phyloP scores from a whole-genome alignment of 37 sponge, comb jelly and placozoan species.

The Bolinopsis microptera region DNA sequence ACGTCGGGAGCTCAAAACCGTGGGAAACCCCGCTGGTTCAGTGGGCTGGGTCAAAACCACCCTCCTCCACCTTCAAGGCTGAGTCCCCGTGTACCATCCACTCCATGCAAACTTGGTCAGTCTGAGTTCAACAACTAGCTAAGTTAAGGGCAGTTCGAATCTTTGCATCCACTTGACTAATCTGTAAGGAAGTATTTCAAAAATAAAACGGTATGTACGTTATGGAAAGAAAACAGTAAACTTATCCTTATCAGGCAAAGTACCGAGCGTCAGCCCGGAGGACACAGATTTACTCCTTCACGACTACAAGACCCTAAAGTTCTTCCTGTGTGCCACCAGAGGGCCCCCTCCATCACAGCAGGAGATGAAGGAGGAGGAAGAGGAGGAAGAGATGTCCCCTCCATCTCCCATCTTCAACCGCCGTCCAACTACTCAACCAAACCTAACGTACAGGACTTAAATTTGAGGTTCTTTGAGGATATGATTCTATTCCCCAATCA shows the following conservation, averaged over 20 bases:
- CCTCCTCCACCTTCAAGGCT: neutral
- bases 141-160: no score
- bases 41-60: no score
- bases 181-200: no score
- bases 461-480: neutral
- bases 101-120: neutral
- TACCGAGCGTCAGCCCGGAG: slow-evolving; percentile 46
- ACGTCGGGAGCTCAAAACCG: neutral
- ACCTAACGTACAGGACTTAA: neutral
- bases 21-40: neutral
- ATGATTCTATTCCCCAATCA: no score
- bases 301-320: slow-evolving; percentile 18
- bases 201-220: no score
- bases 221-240: no score
- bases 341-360: neutral
- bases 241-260: no score
- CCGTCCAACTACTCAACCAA: slow-evolving; percentile 18
- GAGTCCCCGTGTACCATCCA: neutral
- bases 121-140: no score
- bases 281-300: slow-evolving; percentile 22
- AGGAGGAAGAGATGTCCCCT: neutral
- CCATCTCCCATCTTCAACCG: neutral
- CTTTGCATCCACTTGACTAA: no score
- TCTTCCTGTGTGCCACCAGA: slow-evolving; percentile 20
- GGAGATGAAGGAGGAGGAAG: neutral